Base-by-base conservation (phyloP, 2,113 vertebrate species). In the Chaetorhynchus papuensis region DNA sequence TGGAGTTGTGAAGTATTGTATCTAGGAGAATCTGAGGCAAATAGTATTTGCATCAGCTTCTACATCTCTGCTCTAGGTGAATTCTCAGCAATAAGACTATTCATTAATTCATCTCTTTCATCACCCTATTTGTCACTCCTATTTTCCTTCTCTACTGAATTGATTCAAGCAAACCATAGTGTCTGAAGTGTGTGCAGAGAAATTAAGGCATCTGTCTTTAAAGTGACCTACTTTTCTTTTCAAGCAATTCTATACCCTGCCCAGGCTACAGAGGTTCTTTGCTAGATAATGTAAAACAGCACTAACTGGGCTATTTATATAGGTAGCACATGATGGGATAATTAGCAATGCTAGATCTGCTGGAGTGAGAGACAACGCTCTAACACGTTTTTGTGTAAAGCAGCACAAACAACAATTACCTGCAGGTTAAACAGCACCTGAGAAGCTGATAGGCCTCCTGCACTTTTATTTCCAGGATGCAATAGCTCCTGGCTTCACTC, bases 221-320 rank as follows among this genome's bases (percentile, higher is more conserved):
- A 83, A 86, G 59, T 59, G 66, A 83, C 54, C 85, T 86, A 50
- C 22, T 94, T 93, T 90, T 72, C 41, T 64, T 83, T 79, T 44
- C 63, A 82, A 86, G 68, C n/a, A 90, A 33, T 71, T 37, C 49
- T 49, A 15, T 35, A 49, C 27, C 77, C 52, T 70, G 27, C 18
- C 8, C n/a, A 82, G 92, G 24, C 69, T 86, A 71, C 0, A 3
- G 60, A 90, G 53, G 56, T 65, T 95, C 80, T 90, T 60, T 72
- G 42, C 52, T 93, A 64, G 70, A 69, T 84, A 87, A 81, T 92
- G 83, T 57, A 86, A 89, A 95, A 90, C 57, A 65, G 90, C 90
- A 95, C 56, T 82, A 82, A 90, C 95, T 57, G 72, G 50, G 60
- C 83, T 95, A 84, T 94, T 95, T 96, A 87, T 96, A 89, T 89